Conservation (phyloP, 2,113 vertebrate genomes). For the Podiceps cristatus region DNA sequence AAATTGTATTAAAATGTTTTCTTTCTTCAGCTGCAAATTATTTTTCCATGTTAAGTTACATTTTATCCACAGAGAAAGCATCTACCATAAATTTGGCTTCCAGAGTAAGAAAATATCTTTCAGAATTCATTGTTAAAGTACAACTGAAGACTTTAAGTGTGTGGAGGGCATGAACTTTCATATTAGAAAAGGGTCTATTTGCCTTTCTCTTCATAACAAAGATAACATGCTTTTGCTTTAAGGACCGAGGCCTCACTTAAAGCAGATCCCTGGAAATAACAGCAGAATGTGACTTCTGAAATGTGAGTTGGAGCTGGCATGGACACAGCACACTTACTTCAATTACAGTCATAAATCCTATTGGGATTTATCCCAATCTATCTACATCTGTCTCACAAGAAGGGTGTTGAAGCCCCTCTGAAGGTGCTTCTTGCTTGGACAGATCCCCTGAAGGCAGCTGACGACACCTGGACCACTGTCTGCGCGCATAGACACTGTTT, state of each 20-base stretch:
- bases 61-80: background rate
- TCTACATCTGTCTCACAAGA: background rate
- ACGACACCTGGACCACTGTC: background rate
- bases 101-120: background rate
- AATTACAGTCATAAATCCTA: background rate
- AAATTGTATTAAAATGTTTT: background rate
- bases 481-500: background rate
- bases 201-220: background rate
- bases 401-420: background rate
- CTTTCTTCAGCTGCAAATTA: background rate
- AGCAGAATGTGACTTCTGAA: background rate
- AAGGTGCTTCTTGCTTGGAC: background rate
- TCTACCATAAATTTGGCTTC: background rate
- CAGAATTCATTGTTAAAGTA: background rate
- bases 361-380: too few relatives aligned
- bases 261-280: background rate
- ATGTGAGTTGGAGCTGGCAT: background rate
- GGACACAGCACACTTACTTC: background rate
- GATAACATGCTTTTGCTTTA: background rate
- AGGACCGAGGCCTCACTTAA: background rate
- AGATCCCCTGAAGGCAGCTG: background rate
- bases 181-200: background rate
- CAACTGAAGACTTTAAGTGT: background rate
- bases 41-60: background rate
- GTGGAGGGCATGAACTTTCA: background rate